These are phyloP conservation scores for Cistogaster globosa DNA, from an alignment of 2,888 invertebrate species.

Conservation along the genomic window DNA sequence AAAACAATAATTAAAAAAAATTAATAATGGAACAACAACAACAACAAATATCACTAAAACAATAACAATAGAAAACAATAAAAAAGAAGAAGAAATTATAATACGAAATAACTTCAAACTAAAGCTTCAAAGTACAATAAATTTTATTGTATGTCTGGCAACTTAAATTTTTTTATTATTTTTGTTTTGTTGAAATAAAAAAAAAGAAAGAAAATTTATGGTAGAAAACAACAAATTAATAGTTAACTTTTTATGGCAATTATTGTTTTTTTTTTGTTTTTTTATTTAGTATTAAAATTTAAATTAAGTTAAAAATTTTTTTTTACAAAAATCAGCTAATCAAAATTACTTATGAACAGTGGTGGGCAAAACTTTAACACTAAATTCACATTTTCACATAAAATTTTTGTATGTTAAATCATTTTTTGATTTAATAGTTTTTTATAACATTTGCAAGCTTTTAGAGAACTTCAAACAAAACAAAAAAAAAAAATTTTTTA, in stretches of 20 bases:
- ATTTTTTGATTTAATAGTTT: too few species aligned
- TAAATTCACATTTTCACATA: neutral
- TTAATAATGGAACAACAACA: conserved; percentile 31
- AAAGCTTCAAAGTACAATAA: conserved; percentile 58
- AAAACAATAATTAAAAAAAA: conserved; percentile 12
- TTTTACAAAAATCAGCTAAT: conserved; percentile 8
- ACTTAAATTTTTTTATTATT: neutral
- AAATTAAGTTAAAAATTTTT: conserved; percentile 27
- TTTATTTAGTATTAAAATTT: conserved; percentile 27
- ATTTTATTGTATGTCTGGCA: conserved; percentile 44
- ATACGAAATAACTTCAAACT: conserved; percentile 14
- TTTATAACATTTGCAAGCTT: too few species aligned
- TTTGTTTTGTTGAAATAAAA: conserved; percentile 53
- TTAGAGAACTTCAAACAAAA: too few species aligned
- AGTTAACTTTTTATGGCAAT: conserved; percentile 57
- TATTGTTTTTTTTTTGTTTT: neutral
- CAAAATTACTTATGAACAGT: conserved; percentile 18
- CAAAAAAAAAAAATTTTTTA: too few species aligned
- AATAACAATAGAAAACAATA: conserved; percentile 19
- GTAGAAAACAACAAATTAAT: neutral
- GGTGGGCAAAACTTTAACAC: neutral
- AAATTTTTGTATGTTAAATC: too few species aligned
- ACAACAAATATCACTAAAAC: conserved; percentile 59
- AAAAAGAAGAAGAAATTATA: neutral
- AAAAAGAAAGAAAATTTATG: conserved; percentile 9